Evolutionary conservation across 2,888 invertebrate genomes (phyloP).

Genomic region (Lamellibrachia satsuma): DNA sequence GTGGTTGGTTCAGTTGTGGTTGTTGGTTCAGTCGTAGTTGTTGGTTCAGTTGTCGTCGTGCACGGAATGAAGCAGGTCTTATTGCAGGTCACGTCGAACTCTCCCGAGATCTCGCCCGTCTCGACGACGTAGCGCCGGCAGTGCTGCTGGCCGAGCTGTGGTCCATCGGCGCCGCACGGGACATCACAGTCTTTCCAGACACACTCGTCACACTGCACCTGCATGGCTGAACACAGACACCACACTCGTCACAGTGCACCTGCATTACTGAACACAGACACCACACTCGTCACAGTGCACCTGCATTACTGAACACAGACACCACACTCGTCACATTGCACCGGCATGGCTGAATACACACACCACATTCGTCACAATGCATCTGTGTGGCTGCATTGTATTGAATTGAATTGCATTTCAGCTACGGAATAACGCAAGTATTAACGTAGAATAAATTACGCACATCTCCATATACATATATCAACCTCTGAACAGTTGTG

Average conservation of each 20-base stretch:
- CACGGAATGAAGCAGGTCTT: neutral
- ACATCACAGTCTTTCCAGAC: neutral
- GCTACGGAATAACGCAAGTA: too few relatives aligned
- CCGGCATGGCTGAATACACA: neutral
- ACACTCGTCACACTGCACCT: neutral
- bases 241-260: neutral
- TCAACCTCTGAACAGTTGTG: too few relatives aligned
- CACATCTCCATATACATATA: too few relatives aligned
- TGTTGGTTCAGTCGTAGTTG: neutral
- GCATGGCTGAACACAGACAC: neutral
- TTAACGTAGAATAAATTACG: too few relatives aligned
- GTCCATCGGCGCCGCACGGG: neutral
- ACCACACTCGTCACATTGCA: neutral
- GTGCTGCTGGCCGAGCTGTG: neutral
- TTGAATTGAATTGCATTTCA: too few relatives aligned
- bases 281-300: neutral
- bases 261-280: neutral
- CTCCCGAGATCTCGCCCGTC: neutral
- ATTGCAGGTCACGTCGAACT: neutral
- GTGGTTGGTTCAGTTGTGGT: neutral
- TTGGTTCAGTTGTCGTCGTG: neutral
- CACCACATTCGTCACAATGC: neutral
- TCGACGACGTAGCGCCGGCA: neutral
- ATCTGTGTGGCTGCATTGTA: neutral
- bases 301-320: neutral